Conservation (phyloP, 2,113 vertebrate species). For the Cochlearius cochlearius region DNA sequence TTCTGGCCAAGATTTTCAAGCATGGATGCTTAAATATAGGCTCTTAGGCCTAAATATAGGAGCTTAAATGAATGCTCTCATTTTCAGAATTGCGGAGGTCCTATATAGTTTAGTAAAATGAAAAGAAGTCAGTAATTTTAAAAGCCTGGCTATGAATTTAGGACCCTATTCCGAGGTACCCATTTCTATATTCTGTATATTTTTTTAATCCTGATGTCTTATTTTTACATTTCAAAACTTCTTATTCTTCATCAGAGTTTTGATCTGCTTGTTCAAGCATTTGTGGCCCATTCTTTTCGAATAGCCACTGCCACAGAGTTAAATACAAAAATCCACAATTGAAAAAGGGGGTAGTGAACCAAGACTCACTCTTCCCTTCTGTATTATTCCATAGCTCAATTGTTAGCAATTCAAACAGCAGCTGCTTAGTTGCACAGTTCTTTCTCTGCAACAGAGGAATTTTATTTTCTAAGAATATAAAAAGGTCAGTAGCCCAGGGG, state of each 20-base stretch:
- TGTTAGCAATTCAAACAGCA: conserved; percentile 48
- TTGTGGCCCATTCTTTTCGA: not conserved
- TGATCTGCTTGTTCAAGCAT: conserved; percentile 1
- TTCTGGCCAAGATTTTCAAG: conserved; percentile 20
- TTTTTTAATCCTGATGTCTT: not conserved
- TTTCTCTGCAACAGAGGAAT: conserved; percentile 5
- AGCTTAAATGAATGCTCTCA: not conserved
- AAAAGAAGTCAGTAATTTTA: not conserved
- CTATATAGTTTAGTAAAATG: not conserved
- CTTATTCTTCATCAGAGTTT: not conserved
- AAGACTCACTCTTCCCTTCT: not conserved
- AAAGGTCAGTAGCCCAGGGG: conserved; percentile 37
- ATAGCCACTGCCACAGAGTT: not conserved
- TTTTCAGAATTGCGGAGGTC: conserved; percentile 26
- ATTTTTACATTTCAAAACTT: conserved; percentile 16
- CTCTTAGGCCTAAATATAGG: conserved; percentile 8
- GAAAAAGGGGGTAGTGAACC: conserved; percentile 20
- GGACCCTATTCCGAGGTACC: not conserved
- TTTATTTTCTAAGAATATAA: conserved; percentile 40
- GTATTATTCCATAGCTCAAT: conserved; percentile 14
- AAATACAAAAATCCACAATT: conserved; percentile 6
- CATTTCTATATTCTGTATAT: not conserved
- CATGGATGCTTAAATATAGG: not conserved
- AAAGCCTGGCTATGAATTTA: not conserved
- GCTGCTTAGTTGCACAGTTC: conserved; percentile 17